Base-by-base conservation (phyloP, 2,797 vertebrate species). In the Anabas testudineus region DNA sequence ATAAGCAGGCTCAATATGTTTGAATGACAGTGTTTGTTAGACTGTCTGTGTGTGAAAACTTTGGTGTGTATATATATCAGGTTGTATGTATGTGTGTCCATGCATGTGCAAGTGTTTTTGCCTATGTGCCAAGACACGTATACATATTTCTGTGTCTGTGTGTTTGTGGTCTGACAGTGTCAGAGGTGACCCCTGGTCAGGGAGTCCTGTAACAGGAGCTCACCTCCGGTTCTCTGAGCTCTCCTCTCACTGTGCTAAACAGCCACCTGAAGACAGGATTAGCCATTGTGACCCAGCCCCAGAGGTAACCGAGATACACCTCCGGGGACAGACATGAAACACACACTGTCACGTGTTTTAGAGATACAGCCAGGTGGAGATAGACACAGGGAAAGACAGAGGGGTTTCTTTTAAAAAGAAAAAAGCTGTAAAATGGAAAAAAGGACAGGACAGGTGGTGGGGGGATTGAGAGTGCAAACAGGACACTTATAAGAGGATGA, bases 261-360 rank as follows among this genome's bases (percentile, higher is more conserved):
- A 94, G 90, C 89, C 91, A 93, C 92, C 93, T 94, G 92, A 93
- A 93, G 90, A 93, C 92, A 91, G 92, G 93, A 93, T 92, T 92
- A 92, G 86, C 85, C 77, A 86, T 87, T 85, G 87, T 92, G 91
- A 92, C 92, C 91, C 56, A 73, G 89, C 88, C 88, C 85, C 81
- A 83, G 79, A 93, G 88, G 91, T 93, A 95, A 94, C 90, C 18
- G 87, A 92, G 90, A 93, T 88, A 89, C 88, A 91, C 90, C 90
- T 91, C 87, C 70, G 66, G 91, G 90, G 88, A 89, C 88, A 71
- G 80, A 86, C 86, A 63, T 91, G 92, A 88, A 89, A 91, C 85
- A 65, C 84, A 92, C 78, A 90, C 83, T 87, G 87, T 87, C 85
- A 87, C 85, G 67, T 90, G 87, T 90, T 86, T 83, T 67, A 48